phyloP scores from a whole-genome alignment of 2,888 invertebrate species.

The Stenichneumon culpator region DNA sequence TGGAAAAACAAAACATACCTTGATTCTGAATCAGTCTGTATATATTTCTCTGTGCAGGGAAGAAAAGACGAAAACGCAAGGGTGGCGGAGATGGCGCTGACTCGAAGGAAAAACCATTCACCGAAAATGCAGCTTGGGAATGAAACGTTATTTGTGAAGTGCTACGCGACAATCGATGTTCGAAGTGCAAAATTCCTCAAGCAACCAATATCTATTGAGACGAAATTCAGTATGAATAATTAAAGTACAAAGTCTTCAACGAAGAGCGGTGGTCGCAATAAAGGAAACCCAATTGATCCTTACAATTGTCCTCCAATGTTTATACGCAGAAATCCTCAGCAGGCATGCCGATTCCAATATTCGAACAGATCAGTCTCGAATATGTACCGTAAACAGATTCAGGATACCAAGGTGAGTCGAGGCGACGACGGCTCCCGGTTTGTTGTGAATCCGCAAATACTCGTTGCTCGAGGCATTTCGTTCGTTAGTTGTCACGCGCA shows the following conservation, averaged over 20 bases:
- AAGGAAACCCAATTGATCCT: not conserved
- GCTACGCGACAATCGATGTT: constrained; percentile 1
- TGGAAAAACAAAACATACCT: constrained; percentile 37
- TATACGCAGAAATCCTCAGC: not conserved
- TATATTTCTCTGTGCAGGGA: constrained; percentile 74
- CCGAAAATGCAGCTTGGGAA: constrained; percentile 78
- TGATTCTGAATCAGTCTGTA: constrained; percentile 72
- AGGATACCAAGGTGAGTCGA: no score
- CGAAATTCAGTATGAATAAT: constrained; percentile 8
- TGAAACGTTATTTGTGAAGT: constrained; percentile 23
- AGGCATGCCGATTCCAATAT: not conserved
- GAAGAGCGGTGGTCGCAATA: not conserved
- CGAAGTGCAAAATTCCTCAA: not conserved
- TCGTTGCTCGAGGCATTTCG: not conserved
- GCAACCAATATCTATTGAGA: not conserved
- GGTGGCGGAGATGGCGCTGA: constrained; percentile 56
- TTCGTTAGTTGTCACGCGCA: constrained; percentile 1
- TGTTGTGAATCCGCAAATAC: no score
- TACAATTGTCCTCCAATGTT: not conserved
- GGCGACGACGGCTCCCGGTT: no score
- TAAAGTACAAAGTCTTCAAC: not conserved
- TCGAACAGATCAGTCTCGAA: not conserved
- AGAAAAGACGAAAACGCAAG: constrained; percentile 80
- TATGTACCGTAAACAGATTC: no score
- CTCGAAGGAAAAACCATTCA: constrained; percentile 74